Evolutionary conservation across 2,888 invertebrate genomes (phyloP), one percentile per base, ranked within the genome.

Genomic region (Synanthedon tipuliformis): DNA sequence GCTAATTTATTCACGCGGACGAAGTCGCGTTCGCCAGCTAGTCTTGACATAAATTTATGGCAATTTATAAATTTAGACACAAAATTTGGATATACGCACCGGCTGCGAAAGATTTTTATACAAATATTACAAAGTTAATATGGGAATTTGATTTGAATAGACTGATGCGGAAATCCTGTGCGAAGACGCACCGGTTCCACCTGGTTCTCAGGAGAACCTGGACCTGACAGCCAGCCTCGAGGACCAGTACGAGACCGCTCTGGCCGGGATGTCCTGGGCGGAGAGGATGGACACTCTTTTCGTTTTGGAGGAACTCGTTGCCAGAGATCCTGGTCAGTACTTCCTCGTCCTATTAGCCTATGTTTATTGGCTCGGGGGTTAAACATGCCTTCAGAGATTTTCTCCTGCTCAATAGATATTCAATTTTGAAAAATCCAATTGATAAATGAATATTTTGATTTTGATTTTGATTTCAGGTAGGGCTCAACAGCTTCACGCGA

Each of bases 401-500:
- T 5, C 5, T 27, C 18, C 18, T 3, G 3, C 18, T 18, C 3
- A 3, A 18, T 18, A 3, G 18, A 18, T 18, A 18, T 18, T 18
- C 16, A 16, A 16, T 16, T n/a, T n/a, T n/a, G n/a, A n/a, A n/a
- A n/a, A n/a, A n/a, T n/a, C n/a, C n/a, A n/a, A n/a, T n/a, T n/a
- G n/a, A n/a, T n/a, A n/a, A n/a, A n/a, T n/a, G n/a, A 45, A 16
- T 3, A 18, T 45, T 12, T 51, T 27, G 27, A 3, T 18, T 18
- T 18, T 18, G 1, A 3, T 13, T 40, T 23, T n/a, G n/a, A n/a
- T n/a, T 51, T 12, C 90, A 61, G 94, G 96, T 18, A 90, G 97
- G 53, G 97, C 96, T 0, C 91, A 96, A 56, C 95, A 97, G 62
- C 88, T 98, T 50, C 98, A 98, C 77, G 96, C 97, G 62, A 98